Conservation (phyloP, 2,888 invertebrate genomes). For the Siphlonurus alternatus region DNA sequence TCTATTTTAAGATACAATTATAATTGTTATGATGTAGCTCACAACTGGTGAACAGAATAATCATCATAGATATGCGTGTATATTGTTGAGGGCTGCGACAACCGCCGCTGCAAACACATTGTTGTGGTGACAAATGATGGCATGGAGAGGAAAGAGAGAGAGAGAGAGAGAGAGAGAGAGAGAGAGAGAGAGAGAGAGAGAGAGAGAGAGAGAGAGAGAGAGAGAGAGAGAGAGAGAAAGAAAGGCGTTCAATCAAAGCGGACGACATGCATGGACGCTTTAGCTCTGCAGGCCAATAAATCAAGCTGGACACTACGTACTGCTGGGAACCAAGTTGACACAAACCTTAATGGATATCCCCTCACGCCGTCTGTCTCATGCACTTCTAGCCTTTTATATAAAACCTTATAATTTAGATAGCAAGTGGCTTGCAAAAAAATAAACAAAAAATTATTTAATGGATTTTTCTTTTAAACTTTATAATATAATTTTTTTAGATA, state of each 20-base stretch:
- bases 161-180: neutral
- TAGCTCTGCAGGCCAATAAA: neutral
- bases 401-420: no score
- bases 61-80: no score
- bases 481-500: no score
- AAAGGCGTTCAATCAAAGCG: neutral
- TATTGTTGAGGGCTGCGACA: neutral
- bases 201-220: neutral
- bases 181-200: neutral
- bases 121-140: neutral
- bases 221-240: neutral
- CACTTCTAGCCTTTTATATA: no score
- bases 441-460: no score
- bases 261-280: slow-evolving; percentile 2
- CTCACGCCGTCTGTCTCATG: neutral
- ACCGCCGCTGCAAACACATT: neutral
- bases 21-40: no score
- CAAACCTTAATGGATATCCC: neutral
- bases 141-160: neutral
- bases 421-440: no score
- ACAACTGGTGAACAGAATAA: no score
- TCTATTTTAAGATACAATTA: no score
- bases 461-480: no score
- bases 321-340: neutral
- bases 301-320: neutral